Evolutionary conservation across 2,797 vertebrate genomes (phyloP).

Genomic region (Rhabdomys pumilio): DNA sequence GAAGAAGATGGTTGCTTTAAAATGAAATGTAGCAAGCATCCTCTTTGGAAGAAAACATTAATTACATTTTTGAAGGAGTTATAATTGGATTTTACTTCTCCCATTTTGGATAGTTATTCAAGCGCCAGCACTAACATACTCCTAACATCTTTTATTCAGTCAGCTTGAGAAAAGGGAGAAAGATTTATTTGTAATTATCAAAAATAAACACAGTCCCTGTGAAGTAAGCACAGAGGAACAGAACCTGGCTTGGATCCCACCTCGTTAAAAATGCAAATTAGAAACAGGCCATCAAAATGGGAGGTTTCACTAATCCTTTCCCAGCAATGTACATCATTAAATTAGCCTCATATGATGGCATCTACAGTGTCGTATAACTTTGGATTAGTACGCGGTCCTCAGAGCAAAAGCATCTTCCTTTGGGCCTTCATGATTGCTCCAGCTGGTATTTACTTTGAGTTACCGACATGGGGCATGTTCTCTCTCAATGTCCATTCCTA

Average conservation of each 20-base stretch:
- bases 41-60: conserved; percentile 80
- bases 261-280: conserved; percentile 90
- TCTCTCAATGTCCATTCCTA: neutral
- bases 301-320: conserved; percentile 87
- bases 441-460: conserved; percentile 60
- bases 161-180: conserved; percentile 85
- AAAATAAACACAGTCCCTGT: conserved; percentile 89
- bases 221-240: conserved; percentile 90
- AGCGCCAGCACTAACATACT: conserved; percentile 66
- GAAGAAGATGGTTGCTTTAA: conserved; percentile 63
- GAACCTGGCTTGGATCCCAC: conserved; percentile 89
- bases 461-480: neutral
- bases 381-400: conserved; percentile 66
- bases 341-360: conserved; percentile 85
- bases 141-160: conserved; percentile 81
- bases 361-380: conserved; percentile 60
- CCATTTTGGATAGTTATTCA: conserved; percentile 64
- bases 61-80: conserved; percentile 81
- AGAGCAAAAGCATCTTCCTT: conserved; percentile 61
- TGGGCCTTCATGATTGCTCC: conserved; percentile 23
- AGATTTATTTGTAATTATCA: conserved; percentile 91
- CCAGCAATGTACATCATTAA: conserved; percentile 84
- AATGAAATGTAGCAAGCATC: conserved; percentile 68
- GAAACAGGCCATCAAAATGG: conserved; percentile 83
- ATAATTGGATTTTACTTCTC: conserved; percentile 86